Conservation (phyloP, 1,140 invertebrate genomes). For the Drosophila pseudoobscura region DNA sequence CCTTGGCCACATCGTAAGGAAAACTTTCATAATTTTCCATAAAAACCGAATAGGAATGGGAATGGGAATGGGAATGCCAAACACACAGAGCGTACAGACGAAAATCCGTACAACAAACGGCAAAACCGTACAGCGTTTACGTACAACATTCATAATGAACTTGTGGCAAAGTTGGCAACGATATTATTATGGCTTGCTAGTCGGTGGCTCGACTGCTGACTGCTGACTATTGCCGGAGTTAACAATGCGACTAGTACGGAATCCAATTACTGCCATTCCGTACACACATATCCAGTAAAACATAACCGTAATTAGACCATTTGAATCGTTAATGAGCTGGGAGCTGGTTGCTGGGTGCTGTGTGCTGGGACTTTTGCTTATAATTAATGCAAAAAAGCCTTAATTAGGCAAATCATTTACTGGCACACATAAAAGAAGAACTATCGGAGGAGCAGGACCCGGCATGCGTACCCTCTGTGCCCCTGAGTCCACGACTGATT, state of each 20-base stretch:
- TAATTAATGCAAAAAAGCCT: neutral
- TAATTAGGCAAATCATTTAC: too few relatives aligned
- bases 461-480: too few relatives aligned
- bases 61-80: neutral
- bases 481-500: conserved; percentile 1
- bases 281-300: conserved; percentile 6
- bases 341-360: neutral
- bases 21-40: conserved; percentile 48
- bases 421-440: too few relatives aligned
- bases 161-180: conserved; percentile 22
- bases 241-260: conserved; percentile 14
- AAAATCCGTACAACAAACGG: conserved; percentile 25
- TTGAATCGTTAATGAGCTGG: conserved; percentile 27
- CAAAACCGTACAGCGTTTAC: conserved; percentile 20
- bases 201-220: neutral
- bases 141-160: conserved; percentile 37
- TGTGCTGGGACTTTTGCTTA: neutral
- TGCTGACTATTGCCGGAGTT: conserved; percentile 31
- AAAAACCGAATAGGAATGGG: conserved; percentile 21
- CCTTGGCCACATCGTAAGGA: conserved; percentile 14
- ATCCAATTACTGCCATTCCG: conserved; percentile 29
- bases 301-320: conserved; percentile 29
- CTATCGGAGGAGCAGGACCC: too few relatives aligned
- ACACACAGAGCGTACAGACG: neutral
- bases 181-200: too few relatives aligned